Base-by-base conservation (phyloP, 2,113 vertebrate species). In the Cephalopholis sonnerati region DNA sequence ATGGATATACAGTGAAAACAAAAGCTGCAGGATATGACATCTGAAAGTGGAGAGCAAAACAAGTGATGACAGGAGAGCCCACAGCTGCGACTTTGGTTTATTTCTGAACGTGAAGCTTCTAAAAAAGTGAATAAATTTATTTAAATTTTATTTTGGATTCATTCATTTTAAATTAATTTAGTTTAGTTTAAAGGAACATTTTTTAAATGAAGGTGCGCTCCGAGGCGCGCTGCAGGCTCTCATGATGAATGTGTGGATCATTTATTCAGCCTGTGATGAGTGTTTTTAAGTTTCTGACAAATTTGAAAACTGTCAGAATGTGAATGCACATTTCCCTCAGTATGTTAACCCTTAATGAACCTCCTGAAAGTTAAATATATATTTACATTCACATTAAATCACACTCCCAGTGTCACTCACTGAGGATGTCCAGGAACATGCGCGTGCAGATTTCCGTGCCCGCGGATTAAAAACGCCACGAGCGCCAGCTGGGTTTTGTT, bases 401-500 rank as follows among this genome's bases (percentile, higher is more conserved):
- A 13, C 1, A 2, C 5, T 22, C 3, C 9, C 32, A 20, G 7
- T 75, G 29, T 13, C 11, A 6, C 32, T 17, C 50, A 7, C 4
- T 53, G 24, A 50, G 15, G 55, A 61, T 58, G 10, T 78, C 69
- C 25, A 76, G 68, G 59, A 79, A 73, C 1, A 64, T 10, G 63
- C 18, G 11, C 6, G 1, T 64, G 24, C 10, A 54, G 46, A 39
- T 85, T 54, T 44, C 41, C 39, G 66, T 65, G 39, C 57, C 55
- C 20, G 82, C 10, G 41, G 85, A 85, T 85, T 88, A 83, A 84
- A 81, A 27, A 67, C 3, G 12, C 51, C n/a, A 32, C 29, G 39
- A 67, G 79, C 32, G 22, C 70, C 84, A 84, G 69, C 68, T 81
- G 88, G 9, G 29, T 29, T 92, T 82, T 92, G 81, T 93, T 92